Conservation (phyloP, 2,888 invertebrate species). For the Leptarthrus brevirostris region DNA sequence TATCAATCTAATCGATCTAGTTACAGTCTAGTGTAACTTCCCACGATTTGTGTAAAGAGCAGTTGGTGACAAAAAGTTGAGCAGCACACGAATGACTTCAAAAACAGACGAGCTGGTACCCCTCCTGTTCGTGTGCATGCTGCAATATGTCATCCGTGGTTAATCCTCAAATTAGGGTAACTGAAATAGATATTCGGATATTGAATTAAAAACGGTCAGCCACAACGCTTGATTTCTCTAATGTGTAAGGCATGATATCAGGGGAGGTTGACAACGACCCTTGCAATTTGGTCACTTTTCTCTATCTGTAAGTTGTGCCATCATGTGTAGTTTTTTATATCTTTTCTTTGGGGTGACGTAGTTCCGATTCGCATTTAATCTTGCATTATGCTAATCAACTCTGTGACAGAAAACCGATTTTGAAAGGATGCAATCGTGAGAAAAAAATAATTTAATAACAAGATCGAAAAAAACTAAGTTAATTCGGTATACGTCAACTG, state of each 20-base stretch:
- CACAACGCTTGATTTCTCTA: slow-evolving; percentile 4
- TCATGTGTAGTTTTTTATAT: slow-evolving; percentile 24
- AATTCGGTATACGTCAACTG: too few relatives aligned
- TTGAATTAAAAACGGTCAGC: slow-evolving; percentile 41
- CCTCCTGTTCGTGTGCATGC: neutral
- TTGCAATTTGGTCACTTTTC: neutral
- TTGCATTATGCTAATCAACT: slow-evolving; percentile 12
- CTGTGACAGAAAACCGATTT: too few relatives aligned
- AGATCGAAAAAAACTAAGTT: too few relatives aligned
- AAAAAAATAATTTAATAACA: too few relatives aligned
- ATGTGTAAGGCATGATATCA: slow-evolving; percentile 11
- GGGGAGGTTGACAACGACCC: slow-evolving; percentile 6
- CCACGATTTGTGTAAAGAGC: too few relatives aligned
- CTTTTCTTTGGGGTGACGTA: neutral
- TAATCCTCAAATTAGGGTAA: slow-evolving; percentile 46
- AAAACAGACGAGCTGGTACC: slow-evolving; percentile 14
- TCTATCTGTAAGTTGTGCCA: neutral
- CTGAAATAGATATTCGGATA: slow-evolving; percentile 23
- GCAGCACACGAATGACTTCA: too few relatives aligned
- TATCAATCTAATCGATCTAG: too few relatives aligned
- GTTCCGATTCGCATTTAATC: neutral
- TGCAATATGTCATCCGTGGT: slow-evolving; percentile 39
- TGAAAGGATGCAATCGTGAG: too few relatives aligned
- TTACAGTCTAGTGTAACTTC: too few relatives aligned
- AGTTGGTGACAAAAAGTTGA: too few relatives aligned